These are phyloP conservation scores for Neosilurus hyrtlii DNA, from an alignment of 2,797 vertebrate genomes.

Conservation along the genomic window DNA sequence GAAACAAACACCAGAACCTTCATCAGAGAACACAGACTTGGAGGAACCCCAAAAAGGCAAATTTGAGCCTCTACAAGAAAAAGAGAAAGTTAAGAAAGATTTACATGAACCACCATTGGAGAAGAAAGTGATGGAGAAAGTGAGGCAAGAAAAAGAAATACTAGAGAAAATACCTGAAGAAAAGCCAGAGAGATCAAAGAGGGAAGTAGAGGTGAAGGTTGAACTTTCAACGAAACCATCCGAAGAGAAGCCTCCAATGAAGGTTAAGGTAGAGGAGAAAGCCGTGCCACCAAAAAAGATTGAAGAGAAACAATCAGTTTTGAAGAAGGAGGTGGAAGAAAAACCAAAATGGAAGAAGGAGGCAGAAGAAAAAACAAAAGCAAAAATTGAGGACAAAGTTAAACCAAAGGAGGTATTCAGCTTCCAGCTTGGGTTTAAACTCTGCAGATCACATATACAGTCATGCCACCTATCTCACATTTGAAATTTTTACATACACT, in stretches of 20 bases:
- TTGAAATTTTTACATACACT: background rate
- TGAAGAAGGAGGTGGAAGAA: slow-evolving; percentile 49
- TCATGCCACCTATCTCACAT: background rate
- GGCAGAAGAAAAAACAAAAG: slow-evolving; percentile 58
- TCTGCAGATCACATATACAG: background rate
- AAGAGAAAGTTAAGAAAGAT: slow-evolving; percentile 38
- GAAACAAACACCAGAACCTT: background rate
- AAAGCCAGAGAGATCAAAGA: slow-evolving; percentile 46
- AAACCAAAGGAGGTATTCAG: slow-evolving; percentile 51
- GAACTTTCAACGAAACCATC: slow-evolving; percentile 45
- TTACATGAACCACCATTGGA: background rate
- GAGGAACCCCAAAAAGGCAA: background rate
- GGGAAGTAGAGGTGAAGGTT: slow-evolving; percentile 46
- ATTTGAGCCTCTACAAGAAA: slow-evolving; percentile 21
- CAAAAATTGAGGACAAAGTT: slow-evolving; percentile 40
- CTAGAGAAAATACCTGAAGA: slow-evolving; percentile 50
- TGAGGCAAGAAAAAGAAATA: slow-evolving; percentile 28
- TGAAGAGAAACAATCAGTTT: slow-evolving; percentile 41
- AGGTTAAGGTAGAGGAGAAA: slow-evolving; percentile 46
- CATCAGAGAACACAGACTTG: background rate
- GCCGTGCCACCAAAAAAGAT: slow-evolving; percentile 19
- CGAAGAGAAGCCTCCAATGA: slow-evolving; percentile 43
- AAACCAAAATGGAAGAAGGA: slow-evolving; percentile 61
- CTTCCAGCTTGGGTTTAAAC: slow-evolving; percentile 19
- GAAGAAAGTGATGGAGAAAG: slow-evolving; percentile 48